Evolutionary conservation across 2,113 vertebrate genomes (phyloP), one percentile per base, ranked within the genome.

Genomic region (Syngnathoides biaculeatus): DNA sequence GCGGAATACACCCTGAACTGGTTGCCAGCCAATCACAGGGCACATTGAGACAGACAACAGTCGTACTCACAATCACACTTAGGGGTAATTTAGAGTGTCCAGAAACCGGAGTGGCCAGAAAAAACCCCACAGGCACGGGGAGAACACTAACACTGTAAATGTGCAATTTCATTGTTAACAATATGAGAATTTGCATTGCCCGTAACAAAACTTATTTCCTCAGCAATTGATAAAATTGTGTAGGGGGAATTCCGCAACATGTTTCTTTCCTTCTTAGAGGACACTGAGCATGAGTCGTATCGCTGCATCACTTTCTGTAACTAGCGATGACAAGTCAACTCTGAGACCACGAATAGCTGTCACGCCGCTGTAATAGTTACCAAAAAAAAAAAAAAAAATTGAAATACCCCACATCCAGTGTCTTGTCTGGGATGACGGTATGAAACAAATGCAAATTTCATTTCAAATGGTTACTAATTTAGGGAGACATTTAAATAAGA

Each of bases 221-320:
- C 15, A 47, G 19, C 43, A 47, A 19, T 47, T 47, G 43, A 5
- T 47, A 19, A 52, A 20, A 10, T 52, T 52, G 20, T n/a, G 0
- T n/a, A n/a, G 50, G 50, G 30, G 50, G 50, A 70, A 15, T 69
- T 71, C 57, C 60, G 39, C 64, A 5, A 3, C 55, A 14, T 47
- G 45, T 60, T 72, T 72, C 68, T 74, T 81, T 39, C 35, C 65
- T 52, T 62, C 30, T 39, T 10, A 53, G 22, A 24, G 22, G 11
- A 53, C 43, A 56, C 39, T 63, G 72, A 79, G 50, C 70, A 65
- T 64, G n/a, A 38, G 53, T 67, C 52, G 7, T 62, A 42, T 42
- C 12, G 2, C 61, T 10, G 17, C 20, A 20, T 50, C 47, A 50
- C 47, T 12, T 30, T 7, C 48, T 38, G 9, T n/a, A 38, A 10